Evolutionary conservation across 2,113 vertebrate genomes (phyloP).

Genomic region (Phodopus roborovskii): DNA sequence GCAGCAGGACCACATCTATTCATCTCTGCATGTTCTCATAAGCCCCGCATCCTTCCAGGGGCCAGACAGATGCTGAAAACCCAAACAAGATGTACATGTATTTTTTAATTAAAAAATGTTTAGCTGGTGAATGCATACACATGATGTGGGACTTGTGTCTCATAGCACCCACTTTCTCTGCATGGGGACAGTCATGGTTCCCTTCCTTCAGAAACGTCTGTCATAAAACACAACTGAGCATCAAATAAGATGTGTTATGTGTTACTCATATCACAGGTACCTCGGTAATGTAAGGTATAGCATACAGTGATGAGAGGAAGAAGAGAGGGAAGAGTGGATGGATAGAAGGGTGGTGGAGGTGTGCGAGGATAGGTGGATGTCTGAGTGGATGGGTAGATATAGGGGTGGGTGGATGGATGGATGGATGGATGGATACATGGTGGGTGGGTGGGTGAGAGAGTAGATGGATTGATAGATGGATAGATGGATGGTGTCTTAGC

Average conservation of each 20-base stretch:
- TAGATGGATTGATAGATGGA: neutral
- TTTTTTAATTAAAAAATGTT: constrained; percentile 73
- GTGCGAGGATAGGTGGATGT: no score
- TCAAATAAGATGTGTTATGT: neutral
- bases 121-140: neutral
- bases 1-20: neutral
- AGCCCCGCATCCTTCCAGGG: constrained; percentile 45
- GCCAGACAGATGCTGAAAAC: constrained; percentile 50
- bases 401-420: no score
- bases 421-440: neutral
- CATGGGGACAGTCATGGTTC: neutral
- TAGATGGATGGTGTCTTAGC: neutral
- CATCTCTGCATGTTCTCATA: constrained; percentile 26
- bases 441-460: neutral
- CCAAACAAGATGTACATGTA: constrained; percentile 60
- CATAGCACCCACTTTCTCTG: neutral
- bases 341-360: neutral
- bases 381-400: neutral
- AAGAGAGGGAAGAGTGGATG: neutral
- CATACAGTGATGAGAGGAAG: neutral
- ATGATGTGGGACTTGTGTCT: neutral
- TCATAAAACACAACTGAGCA: neutral
- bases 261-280: neutral
- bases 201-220: neutral
- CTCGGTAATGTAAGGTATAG: neutral